Base-by-base conservation (phyloP, 2,797 vertebrate species). In the Falco concolor region DNA sequence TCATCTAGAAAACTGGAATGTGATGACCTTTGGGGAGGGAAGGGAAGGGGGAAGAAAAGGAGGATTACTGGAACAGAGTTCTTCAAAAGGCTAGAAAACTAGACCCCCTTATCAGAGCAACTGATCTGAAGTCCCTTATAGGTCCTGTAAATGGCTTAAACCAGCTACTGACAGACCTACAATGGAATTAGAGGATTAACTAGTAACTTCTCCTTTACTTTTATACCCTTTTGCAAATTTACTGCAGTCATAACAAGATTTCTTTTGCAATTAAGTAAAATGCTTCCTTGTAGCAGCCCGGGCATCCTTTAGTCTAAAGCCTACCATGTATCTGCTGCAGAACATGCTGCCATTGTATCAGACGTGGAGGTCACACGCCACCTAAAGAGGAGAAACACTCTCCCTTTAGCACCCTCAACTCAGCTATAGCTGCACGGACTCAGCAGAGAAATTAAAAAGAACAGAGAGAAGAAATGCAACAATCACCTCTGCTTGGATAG, bases 1-100 rank as follows among this genome's bases (percentile, higher is more conserved):
- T 96, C 76, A 96, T 93, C 90, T 83, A 90, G 32, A 57, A 83
- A 94, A 91, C 63, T 89, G 81, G 91, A 97, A 97, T 96, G 93
- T 44, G 57, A 93, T 86, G 87, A 96, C 91, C 79, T 94, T 88
- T 70, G 76, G 87, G 84, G 78, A 85, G 40, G 64, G 67, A 95
- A 89, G 38, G 28, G 88, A 88, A 84, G 10, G 27, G 72, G 15
- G 42, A 81, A 93, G 59, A 92, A 91, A 76, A 10, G 12, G 22
- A 87, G 23, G 53, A 92, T 97, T 91, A 92, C 70, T 89, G 89
- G 78, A 95, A 94, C 36, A 3, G 21, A 93, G 47, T 68, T 92
- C 92, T 96, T 94, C 87, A 94, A 95, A 94, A 95, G 80, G 75
- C 68, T 84, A 64, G 91, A 96, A 96, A 95, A 74, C 50, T 60